phyloP scores from a whole-genome alignment of 2,888 invertebrate species.

The Carterocephalus palaemon region DNA sequence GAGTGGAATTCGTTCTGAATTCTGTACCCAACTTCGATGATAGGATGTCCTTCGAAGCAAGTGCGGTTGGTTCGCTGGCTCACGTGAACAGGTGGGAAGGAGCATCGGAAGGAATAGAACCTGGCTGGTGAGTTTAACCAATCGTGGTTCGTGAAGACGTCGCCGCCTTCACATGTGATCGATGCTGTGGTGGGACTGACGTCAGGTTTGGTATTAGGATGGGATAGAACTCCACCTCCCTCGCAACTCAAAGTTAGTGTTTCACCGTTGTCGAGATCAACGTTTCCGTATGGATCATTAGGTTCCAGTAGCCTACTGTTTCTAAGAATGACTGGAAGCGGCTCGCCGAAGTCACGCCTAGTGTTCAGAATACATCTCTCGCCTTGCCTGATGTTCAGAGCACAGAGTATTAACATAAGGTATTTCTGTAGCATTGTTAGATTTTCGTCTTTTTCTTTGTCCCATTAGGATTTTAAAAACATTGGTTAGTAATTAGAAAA shows the following conservation, averaged over 20 bases:
- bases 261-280: slow-evolving; percentile 52
- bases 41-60: slow-evolving; percentile 48
- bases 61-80: slow-evolving; percentile 51
- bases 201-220: slow-evolving; percentile 42
- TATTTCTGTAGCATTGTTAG: slow-evolving; percentile 46
- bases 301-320: slow-evolving; percentile 57
- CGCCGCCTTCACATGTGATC: slow-evolving; percentile 51
- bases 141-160: slow-evolving; percentile 52
- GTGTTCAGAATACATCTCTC: slow-evolving; percentile 53
- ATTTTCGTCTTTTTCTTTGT: slow-evolving; percentile 11
- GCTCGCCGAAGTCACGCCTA: slow-evolving; percentile 54
- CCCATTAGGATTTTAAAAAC: no score
- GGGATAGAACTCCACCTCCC: slow-evolving; percentile 44
- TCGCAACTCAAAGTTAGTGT: slow-evolving; percentile 56
- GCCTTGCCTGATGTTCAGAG: slow-evolving; percentile 44
- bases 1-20: slow-evolving; percentile 51
- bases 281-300: slow-evolving; percentile 49
- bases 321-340: slow-evolving; percentile 56
- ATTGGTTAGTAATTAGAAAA: no score
- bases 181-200: slow-evolving; percentile 39
- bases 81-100: slow-evolving; percentile 43
- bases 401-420: slow-evolving; percentile 52
- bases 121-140: slow-evolving; percentile 50
- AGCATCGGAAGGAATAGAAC: slow-evolving; percentile 52
- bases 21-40: slow-evolving; percentile 64